Conservation (phyloP, 2,113 vertebrate genomes). For the Aptenodytes forsteri region DNA sequence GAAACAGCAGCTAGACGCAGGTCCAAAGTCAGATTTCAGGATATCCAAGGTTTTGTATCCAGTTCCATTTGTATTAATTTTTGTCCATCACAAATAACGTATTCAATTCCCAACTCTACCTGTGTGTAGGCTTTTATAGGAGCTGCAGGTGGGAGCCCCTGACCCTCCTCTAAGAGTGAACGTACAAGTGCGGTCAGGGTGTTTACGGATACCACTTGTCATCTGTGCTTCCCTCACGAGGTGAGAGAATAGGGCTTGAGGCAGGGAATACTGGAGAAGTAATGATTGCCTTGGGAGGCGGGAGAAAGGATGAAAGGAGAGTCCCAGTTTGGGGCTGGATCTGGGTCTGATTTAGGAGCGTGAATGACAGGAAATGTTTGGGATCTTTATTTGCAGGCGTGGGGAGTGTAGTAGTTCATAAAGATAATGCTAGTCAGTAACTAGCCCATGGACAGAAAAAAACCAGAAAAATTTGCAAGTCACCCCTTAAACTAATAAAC, state of each 20-base stretch:
- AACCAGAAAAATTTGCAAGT: neutral
- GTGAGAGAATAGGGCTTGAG: neutral
- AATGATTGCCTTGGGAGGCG: neutral
- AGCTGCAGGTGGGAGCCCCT: neutral
- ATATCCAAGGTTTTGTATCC: neutral
- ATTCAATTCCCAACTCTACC: neutral
- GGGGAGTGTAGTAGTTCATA: neutral
- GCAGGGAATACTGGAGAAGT: neutral
- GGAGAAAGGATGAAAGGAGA: neutral
- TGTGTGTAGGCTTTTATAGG: neutral
- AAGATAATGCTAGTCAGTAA: neutral
- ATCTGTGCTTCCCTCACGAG: neutral
- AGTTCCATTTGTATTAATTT: neutral
- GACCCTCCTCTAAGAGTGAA: neutral
- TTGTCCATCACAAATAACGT: neutral
- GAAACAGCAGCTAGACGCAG: neutral
- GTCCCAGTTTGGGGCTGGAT: neutral
- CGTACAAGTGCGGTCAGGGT: accelerated
- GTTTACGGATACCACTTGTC: neutral
- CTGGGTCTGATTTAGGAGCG: neutral
- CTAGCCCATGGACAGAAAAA: neutral
- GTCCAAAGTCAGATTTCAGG: neutral
- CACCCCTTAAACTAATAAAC: neutral
- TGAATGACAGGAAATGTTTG: neutral
- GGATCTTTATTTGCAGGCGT: neutral